Percentiles rank a stretch among this genome's conserved stretches.
Conservation (phyloP, 2,797 vertebrate genomes). For the Phataginus tetradactyla region DNA sequence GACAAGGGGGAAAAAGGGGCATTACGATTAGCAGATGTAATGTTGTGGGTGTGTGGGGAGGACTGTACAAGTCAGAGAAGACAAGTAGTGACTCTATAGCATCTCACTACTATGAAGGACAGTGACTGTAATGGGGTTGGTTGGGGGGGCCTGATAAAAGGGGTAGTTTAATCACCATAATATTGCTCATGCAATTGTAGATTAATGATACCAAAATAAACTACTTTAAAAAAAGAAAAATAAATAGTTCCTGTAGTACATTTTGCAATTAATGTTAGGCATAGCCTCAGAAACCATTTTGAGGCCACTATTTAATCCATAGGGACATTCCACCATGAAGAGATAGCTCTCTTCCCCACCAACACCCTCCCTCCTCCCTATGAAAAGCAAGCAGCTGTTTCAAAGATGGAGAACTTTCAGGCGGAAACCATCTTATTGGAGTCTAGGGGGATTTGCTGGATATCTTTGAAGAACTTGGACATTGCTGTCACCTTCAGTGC, state of each 20-base stretch:
- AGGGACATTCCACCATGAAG: neutral
- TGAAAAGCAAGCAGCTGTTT: neutral
- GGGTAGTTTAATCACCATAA: too few relatives aligned
- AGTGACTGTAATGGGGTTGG: too few relatives aligned
- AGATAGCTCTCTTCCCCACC: rapidly evolving
- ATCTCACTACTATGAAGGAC: too few relatives aligned
- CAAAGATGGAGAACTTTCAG: neutral
- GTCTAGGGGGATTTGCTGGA: neutral
- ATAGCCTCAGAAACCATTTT: neutral
- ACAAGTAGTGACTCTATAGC: too few relatives aligned
- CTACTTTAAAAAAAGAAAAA: too few relatives aligned
- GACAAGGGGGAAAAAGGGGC: too few relatives aligned
- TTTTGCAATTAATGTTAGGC: neutral
- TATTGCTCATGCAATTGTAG: too few relatives aligned
- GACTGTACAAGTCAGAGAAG: too few relatives aligned
- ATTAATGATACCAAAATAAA: too few relatives aligned
- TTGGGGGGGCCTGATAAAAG: too few relatives aligned
- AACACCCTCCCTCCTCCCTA: rapidly evolving
- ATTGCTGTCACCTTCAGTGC: neutral
- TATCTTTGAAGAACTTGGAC: neutral
- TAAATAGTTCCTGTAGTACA: neutral
- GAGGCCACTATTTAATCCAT: neutral
- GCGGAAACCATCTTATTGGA: neutral
- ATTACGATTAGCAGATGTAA: too few relatives aligned
- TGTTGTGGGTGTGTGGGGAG: too few relatives aligned